phyloP scores from a whole-genome alignment of 1,140 invertebrate species.

The Brachionus rubens region DNA sequence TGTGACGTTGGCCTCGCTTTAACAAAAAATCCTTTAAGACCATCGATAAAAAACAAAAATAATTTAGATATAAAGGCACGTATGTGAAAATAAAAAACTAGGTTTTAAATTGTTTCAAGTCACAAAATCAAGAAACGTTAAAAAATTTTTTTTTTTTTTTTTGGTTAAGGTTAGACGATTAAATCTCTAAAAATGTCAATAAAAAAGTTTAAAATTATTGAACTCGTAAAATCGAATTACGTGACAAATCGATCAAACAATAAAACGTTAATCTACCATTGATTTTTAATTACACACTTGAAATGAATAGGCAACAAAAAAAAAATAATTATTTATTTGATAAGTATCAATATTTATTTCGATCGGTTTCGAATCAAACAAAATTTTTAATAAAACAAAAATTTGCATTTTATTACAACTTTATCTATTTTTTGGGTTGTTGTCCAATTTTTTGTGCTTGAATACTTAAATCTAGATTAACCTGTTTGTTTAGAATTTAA shows the following conservation, averaged over 20 bases:
- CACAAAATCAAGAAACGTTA: too few species aligned
- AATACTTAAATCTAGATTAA: slow-evolving; percentile 30
- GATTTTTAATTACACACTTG: slow-evolving; percentile 32
- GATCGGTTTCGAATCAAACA: slow-evolving; percentile 24
- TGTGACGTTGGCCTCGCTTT: too few species aligned
- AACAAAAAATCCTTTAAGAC: too few species aligned
- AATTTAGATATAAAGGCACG: background rate
- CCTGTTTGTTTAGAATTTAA: slow-evolving; percentile 30
- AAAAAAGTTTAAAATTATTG: background rate
- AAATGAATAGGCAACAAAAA: slow-evolving; percentile 8
- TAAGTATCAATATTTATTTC: slow-evolving; percentile 37
- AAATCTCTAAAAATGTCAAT: slow-evolving; percentile 24
- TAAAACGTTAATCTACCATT: too few species aligned
- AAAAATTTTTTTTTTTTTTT: too few species aligned
- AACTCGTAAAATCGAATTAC: background rate
- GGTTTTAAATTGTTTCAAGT: too few species aligned
- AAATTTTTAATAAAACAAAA: background rate
- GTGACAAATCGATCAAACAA: slow-evolving; percentile 2
- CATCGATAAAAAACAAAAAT: too few species aligned
- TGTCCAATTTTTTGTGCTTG: background rate
- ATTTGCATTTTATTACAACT: slow-evolving; percentile 34
- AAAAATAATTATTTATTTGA: slow-evolving; percentile 6
- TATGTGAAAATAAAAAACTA: slow-evolving; percentile 3
- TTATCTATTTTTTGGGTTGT: background rate
- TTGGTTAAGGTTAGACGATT: slow-evolving; percentile 30